Evolutionary conservation across 2,888 invertebrate genomes (phyloP).

Genomic region (Drosophila nigricruria): DNA sequence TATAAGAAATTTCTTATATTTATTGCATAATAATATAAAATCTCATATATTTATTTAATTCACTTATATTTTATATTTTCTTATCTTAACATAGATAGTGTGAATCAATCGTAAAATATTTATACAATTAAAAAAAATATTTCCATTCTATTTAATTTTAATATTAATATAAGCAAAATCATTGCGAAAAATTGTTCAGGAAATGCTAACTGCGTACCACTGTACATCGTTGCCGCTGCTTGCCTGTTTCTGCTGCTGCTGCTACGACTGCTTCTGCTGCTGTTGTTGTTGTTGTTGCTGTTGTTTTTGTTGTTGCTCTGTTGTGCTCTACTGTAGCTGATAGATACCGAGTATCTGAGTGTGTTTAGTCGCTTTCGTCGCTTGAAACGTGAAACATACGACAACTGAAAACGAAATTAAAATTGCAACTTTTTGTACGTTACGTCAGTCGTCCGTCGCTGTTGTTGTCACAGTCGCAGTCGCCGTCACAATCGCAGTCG

Average conservation of each 20-base stretch:
- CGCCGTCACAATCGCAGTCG: slow-evolving; percentile 19
- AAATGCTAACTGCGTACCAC: slow-evolving; percentile 19
- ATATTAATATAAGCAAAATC: background rate
- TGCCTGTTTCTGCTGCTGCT: slow-evolving; percentile 33
- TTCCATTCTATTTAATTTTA: background rate
- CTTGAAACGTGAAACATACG: slow-evolving; percentile 83
- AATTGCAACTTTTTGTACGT: slow-evolving; percentile 69
- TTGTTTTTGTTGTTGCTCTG: slow-evolving; percentile 55
- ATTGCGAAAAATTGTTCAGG: background rate
- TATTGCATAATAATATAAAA: background rate
- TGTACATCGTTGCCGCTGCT: slow-evolving; percentile 39
- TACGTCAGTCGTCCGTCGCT: slow-evolving; percentile 66
- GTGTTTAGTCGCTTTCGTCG: slow-evolving; percentile 82
- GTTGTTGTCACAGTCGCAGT: slow-evolving; percentile 42
- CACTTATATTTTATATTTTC: too few relatives aligned
- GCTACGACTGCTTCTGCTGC: slow-evolving; percentile 44
- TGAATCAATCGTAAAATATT: too few relatives aligned
- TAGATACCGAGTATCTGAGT: slow-evolving; percentile 77
- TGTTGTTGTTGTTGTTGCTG: slow-evolving; percentile 20
- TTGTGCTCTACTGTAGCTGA: slow-evolving; percentile 79
- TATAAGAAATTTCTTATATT: background rate
- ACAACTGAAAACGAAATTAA: slow-evolving; percentile 67
- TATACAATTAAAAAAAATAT: background rate
- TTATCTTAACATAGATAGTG: too few relatives aligned
- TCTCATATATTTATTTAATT: background rate